A percentile compares a stretch with the other conserved stretches of the same genome.
These are phyloP conservation scores for Oenanthe melanoleuca DNA, from an alignment of 2,113 vertebrate genomes.

Conservation along the genomic window DNA sequence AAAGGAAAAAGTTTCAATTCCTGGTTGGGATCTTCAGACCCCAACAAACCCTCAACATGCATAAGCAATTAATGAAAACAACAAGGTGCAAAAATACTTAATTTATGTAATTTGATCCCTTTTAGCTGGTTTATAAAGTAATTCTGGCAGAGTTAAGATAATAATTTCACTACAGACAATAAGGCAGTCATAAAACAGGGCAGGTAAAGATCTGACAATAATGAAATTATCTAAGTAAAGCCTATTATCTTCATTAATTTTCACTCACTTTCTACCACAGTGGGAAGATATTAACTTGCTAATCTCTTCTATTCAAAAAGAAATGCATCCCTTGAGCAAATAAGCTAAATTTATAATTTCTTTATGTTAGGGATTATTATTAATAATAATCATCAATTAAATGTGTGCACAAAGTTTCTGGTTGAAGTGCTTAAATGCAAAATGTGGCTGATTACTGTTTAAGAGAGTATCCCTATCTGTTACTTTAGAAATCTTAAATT, in stretches of 20 bases:
- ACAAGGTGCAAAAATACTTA: background rate
- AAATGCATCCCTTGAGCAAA: conserved; percentile 50
- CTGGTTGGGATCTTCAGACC: background rate
- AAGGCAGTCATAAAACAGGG: background rate
- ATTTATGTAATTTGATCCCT: background rate
- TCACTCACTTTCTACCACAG: conserved; percentile 43
- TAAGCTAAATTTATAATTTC: conserved; percentile 23
- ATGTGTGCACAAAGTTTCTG: background rate
- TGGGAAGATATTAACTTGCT: conserved; percentile 57
- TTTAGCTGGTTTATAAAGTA: conserved; percentile 24
- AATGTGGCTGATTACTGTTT: background rate
- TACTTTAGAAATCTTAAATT: background rate
- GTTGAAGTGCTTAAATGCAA: background rate
- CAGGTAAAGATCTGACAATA: conserved; percentile 50
- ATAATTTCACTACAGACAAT: conserved; percentile 23
- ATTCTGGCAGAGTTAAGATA: background rate
- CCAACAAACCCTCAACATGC: background rate
- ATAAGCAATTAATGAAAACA: background rate
- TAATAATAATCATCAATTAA: conserved; percentile 16
- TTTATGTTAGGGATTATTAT: conserved; percentile 20
- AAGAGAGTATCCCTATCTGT: background rate
- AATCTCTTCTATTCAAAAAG: conserved; percentile 42
- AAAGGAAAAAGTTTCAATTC: background rate
- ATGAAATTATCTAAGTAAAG: conserved; percentile 47
- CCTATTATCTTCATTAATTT: conserved; percentile 69